Percentiles rank a stretch among this genome's conserved stretches.
phyloP scores from a whole-genome alignment of 2,888 invertebrate species.

The Rhyacophila evoluta region DNA sequence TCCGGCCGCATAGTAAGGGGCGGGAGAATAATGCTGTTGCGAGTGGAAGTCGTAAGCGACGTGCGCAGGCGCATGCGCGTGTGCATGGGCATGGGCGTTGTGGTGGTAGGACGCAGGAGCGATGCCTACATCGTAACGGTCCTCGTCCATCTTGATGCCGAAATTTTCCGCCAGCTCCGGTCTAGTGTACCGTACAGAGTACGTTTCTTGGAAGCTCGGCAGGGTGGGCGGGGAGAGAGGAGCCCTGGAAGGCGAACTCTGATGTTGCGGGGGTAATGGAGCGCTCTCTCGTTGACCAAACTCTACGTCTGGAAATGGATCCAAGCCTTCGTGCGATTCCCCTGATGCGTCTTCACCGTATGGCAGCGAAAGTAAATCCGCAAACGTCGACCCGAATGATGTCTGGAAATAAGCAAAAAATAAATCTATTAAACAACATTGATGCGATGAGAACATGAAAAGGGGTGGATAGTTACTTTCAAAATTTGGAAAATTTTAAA shows the following conservation, averaged over 20 bases:
- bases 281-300: constrained; percentile 62
- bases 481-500: no score
- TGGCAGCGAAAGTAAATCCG: constrained; percentile 81
- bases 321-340: constrained; percentile 78
- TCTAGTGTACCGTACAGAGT: constrained; percentile 76
- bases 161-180: constrained; percentile 73
- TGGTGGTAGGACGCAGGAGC: constrained; percentile 68
- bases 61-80: constrained; percentile 71
- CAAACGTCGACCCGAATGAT: constrained; percentile 84
- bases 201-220: constrained; percentile 91
- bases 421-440: neutral
- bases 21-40: constrained; percentile 69
- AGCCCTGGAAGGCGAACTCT: constrained; percentile 53
- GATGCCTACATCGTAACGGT: constrained; percentile 78
- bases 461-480: no score
- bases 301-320: constrained; percentile 80
- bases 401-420: constrained; percentile 70
- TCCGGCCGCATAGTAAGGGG: constrained; percentile 72
- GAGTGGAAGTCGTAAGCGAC: constrained; percentile 72
- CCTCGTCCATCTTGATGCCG: constrained; percentile 88
- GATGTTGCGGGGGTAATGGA: constrained; percentile 64
- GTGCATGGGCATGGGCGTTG: constrained; percentile 67
- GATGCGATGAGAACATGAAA: no score
- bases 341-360: constrained; percentile 80
- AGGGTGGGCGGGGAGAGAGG: constrained; percentile 68